phyloP scores from a whole-genome alignment of 2,888 invertebrate genomes.

The Myathropa florea region DNA sequence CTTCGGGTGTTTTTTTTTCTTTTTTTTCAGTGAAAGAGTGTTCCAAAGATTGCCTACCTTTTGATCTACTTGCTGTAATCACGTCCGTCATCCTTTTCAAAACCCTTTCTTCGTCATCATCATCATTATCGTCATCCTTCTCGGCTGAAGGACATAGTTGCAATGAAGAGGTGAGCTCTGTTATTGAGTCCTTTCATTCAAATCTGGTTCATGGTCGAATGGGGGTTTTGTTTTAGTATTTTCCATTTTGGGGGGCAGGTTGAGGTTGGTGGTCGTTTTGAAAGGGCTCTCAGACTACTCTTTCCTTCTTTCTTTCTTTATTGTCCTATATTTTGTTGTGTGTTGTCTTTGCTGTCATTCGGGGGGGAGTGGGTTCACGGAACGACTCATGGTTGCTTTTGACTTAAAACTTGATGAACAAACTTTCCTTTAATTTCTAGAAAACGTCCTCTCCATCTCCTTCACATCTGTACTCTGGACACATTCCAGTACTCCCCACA shows the following conservation, averaged over 20 bases:
- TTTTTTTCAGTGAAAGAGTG: no score
- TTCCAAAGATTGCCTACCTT: neutral
- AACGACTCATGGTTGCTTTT: no score
- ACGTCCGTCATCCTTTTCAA: constrained; percentile 11
- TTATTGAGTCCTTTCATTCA: constrained; percentile 29
- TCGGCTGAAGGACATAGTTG: constrained; percentile 40
- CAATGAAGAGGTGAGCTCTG: constrained; percentile 19
- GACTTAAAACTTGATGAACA: no score
- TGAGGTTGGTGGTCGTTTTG: neutral
- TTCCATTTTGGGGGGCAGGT: constrained; percentile 2
- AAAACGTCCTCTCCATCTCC: no score
- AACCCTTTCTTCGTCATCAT: constrained; percentile 5
- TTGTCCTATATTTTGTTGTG: constrained; percentile 41
- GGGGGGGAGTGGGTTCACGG: neutral
- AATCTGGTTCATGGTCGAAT: constrained; percentile 60
- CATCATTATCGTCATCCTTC: constrained; percentile 24
- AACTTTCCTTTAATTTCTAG: no score
- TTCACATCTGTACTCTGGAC: no score
- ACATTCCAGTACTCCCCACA: no score
- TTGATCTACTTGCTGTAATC: neutral
- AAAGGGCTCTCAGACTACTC: constrained; percentile 29
- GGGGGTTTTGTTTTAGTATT: neutral
- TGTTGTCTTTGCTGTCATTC: neutral
- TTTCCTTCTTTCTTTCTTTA: no score
- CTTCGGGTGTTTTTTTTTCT: no score